These are phyloP conservation scores for Tamias sibiricus DNA, from an alignment of 2,113 vertebrate species.

Conservation along the genomic window DNA sequence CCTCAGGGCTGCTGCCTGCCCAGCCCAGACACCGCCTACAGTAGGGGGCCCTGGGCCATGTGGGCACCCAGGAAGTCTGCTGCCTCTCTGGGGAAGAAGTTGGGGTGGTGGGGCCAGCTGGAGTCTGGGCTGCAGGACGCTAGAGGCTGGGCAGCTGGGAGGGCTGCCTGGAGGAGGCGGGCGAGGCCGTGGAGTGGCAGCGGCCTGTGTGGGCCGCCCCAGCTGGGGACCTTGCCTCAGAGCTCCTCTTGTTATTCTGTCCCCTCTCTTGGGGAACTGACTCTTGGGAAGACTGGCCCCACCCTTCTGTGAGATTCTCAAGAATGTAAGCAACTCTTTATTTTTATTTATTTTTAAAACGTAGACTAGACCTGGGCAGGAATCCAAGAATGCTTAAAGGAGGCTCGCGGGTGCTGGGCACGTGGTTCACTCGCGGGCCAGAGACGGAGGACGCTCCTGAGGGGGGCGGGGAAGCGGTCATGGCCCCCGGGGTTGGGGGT, in stretches of 20 bases:
- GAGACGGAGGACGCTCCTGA: background rate
- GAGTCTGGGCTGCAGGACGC: too few species aligned
- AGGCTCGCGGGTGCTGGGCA: background rate
- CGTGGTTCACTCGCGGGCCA: too few species aligned
- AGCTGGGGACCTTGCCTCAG: background rate
- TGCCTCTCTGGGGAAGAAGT: background rate
- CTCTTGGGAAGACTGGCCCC: background rate
- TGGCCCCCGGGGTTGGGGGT: background rate
- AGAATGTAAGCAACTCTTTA: constrained; percentile 1
- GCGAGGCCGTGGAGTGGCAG: too few species aligned
- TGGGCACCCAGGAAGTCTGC: background rate
- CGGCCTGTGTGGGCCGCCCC: too few species aligned
- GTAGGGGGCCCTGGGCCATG: too few species aligned
- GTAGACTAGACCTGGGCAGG: constrained; percentile 37
- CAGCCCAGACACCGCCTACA: background rate
- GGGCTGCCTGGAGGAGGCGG: too few species aligned
- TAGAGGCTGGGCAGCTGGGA: too few species aligned
- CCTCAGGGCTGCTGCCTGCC: background rate
- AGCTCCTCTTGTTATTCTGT: background rate
- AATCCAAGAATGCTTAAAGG: background rate
- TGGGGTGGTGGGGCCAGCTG: background rate
- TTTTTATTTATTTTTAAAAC: constrained; percentile 57
- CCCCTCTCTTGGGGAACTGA: background rate
- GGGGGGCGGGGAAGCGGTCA: background rate
- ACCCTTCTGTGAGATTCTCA: background rate